Conservation (phyloP, 1,140 invertebrate species). For the Polypedilum pembai region DNA sequence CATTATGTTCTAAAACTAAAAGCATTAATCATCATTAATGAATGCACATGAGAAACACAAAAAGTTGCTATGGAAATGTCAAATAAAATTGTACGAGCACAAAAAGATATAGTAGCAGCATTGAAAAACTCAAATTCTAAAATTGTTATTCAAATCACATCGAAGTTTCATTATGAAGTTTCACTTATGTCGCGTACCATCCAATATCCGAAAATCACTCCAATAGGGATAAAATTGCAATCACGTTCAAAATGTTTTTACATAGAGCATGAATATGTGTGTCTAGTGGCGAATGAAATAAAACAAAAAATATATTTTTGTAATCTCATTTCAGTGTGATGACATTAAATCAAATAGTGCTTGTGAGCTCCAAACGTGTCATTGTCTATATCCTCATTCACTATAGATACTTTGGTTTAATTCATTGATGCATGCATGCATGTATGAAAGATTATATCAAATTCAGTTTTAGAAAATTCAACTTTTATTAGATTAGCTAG, state of each 20-base stretch:
- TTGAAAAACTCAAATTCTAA: no score
- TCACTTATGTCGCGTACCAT: not conserved
- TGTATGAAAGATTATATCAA: no score
- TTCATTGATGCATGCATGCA: no score
- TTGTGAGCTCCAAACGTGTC: no score
- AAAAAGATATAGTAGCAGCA: not conserved
- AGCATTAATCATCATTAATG: conserved; percentile 1
- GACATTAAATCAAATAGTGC: no score
- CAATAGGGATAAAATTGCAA: not conserved
- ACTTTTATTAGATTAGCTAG: no score
- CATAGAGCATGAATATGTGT: not conserved
- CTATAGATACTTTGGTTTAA: no score
- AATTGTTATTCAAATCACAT: not conserved
- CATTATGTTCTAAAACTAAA: no score
- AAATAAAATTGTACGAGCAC: not conserved
- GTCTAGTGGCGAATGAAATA: not conserved
- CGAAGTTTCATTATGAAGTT: conserved; percentile 2
- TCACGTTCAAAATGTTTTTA: not conserved
- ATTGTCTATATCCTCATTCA: no score
- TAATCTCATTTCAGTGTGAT: no score
- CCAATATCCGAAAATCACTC: not conserved
- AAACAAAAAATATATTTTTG: no score
- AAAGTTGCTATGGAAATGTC: not conserved
- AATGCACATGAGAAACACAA: not conserved
- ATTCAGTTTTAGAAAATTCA: no score